phyloP scores from a whole-genome alignment of 2,888 invertebrate genomes.

The Calliscelio sp. region DNA sequence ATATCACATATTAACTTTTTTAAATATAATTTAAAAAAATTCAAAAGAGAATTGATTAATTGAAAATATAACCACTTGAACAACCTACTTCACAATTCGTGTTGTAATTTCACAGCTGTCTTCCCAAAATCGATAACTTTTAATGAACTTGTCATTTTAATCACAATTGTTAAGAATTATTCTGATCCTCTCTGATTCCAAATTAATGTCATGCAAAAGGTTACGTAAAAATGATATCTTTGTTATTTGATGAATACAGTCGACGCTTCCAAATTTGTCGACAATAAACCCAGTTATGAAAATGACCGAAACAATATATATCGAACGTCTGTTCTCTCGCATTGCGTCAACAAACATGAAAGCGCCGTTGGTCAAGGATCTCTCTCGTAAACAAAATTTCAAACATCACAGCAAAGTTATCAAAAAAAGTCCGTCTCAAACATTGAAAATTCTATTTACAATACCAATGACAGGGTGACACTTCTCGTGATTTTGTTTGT shows the following conservation, averaged over 20 bases:
- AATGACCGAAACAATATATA: no score
- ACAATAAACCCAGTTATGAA: no score
- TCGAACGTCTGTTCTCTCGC: no score
- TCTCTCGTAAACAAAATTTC: constrained; percentile 37
- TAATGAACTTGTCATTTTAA: constrained; percentile 50
- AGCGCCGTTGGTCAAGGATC: constrained; percentile 45
- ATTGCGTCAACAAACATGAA: constrained; percentile 37
- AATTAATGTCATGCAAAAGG: constrained; percentile 69
- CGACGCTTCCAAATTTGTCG: constrained; percentile 55
- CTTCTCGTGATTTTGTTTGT: no score
- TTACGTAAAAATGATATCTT: constrained; percentile 60
- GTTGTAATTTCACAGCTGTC: background rate
- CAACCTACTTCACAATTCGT: no score
- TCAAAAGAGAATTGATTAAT: no score
- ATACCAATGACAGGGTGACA: constrained; percentile 53
- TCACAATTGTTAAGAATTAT: constrained; percentile 59
- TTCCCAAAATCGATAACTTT: constrained; percentile 29
- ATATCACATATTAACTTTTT: no score
- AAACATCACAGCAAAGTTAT: constrained; percentile 60
- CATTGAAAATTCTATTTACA: constrained; percentile 59
- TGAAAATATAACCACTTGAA: no score
- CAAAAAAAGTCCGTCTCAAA: constrained; percentile 43
- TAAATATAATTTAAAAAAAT: no score
- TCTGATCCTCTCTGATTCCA: constrained; percentile 73
- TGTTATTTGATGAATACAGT: constrained; percentile 64